These are phyloP conservation scores for Temnopleurus reevesii DNA, from an alignment of 53 echinoderm and acorn worm species.

Conservation along the genomic window DNA sequence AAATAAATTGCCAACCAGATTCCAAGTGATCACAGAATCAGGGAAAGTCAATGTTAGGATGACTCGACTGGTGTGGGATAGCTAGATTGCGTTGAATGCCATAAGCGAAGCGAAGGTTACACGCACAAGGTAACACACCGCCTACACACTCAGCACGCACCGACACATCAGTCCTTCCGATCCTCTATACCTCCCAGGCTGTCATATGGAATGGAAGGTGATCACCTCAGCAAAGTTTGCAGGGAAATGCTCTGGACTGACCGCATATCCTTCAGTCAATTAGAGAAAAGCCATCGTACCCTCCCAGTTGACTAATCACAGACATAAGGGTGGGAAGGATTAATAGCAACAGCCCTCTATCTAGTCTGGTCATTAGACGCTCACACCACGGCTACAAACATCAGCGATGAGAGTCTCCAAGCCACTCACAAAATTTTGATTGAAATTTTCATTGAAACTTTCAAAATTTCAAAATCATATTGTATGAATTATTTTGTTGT, in stretches of 20 bases:
- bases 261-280: conserved; percentile 31
- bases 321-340: background rate
- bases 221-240: background rate
- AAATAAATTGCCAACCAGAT: background rate
- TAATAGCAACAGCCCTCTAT: background rate
- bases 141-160: conserved; percentile 10
- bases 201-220: background rate
- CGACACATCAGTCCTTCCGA: conserved; percentile 3
- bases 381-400: too few species aligned
- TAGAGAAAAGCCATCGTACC: background rate
- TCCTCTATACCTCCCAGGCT: background rate
- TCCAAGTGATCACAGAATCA: background rate
- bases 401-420: too few species aligned
- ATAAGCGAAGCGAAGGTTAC: background rate
- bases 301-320: conserved; percentile 36
- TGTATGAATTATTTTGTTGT: too few species aligned
- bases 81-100: background rate
- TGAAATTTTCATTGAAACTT: too few species aligned
- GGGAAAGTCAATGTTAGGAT: background rate
- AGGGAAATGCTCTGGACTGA: background rate
- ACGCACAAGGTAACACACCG: background rate
- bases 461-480: too few species aligned
- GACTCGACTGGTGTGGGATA: background rate
- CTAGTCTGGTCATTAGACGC: background rate
- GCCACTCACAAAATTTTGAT: too few species aligned